A percentile compares a stretch with the other conserved stretches of the same genome.
phyloP scores from a whole-genome alignment of 2,113 vertebrate species.

The Atractosteus spatula region DNA sequence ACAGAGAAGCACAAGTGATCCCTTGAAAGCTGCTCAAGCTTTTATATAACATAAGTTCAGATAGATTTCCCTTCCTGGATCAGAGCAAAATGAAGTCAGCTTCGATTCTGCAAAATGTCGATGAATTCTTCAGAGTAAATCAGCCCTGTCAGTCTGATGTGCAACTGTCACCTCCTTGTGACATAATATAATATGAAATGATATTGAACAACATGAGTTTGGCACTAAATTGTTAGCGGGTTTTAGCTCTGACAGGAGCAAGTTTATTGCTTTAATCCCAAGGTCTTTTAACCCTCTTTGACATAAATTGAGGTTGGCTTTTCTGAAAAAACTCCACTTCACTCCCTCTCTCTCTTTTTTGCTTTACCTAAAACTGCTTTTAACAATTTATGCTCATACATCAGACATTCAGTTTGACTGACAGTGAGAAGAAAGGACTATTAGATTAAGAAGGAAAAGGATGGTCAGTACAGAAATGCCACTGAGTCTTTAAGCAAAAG shows the following conservation, averaged over 20 bases:
- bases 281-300: slow-evolving; percentile 95
- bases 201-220: slow-evolving; percentile 94
- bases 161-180: slow-evolving; percentile 86
- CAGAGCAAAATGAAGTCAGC: slow-evolving; percentile 77
- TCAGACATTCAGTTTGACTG: slow-evolving; percentile 79
- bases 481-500: slow-evolving; percentile 29
- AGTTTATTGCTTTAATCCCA: slow-evolving; percentile 98
- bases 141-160: slow-evolving; percentile 89
- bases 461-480: slow-evolving; percentile 52
- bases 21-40: slow-evolving; percentile 20
- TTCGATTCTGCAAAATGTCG: slow-evolving; percentile 80
- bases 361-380: slow-evolving; percentile 86
- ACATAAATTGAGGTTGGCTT: slow-evolving; percentile 99
- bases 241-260: slow-evolving; percentile 94
- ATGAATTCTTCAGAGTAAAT: slow-evolving; percentile 92
- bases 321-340: slow-evolving; percentile 68
- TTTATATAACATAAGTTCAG: slow-evolving; percentile 44
- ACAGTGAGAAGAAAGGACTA: slow-evolving; percentile 71
- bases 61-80: slow-evolving; percentile 72
- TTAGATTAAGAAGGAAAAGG: slow-evolving; percentile 62
- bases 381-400: slow-evolving; percentile 79
- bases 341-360: slow-evolving; percentile 71
- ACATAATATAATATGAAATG: slow-evolving; percentile 97
- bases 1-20: background rate
- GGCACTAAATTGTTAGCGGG: slow-evolving; percentile 98